Percentiles rank a stretch among this genome's conserved stretches.
phyloP scores from a whole-genome alignment of 1,140 invertebrate species.

The Magallana ariakensis region DNA sequence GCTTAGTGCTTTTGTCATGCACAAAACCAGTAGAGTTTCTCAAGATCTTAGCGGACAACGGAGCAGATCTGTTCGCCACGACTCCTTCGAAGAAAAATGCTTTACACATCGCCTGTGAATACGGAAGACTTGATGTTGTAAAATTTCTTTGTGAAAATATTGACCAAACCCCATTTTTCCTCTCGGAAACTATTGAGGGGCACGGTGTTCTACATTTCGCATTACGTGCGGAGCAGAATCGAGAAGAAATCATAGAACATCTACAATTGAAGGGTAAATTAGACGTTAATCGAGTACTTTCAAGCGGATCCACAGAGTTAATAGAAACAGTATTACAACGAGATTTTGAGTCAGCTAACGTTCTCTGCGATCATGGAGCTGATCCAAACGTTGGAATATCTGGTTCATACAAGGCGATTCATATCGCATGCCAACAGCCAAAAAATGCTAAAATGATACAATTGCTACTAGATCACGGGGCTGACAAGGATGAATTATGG shows the following conservation, averaged over 20 bases:
- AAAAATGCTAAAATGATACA: not conserved
- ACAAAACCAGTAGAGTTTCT: not conserved
- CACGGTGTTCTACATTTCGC: too few relatives aligned
- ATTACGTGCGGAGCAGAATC: too few relatives aligned
- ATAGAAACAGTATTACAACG: not conserved
- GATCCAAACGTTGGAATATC: not conserved
- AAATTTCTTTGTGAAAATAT: not conserved
- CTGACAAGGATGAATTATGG: not conserved
- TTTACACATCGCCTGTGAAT: not conserved
- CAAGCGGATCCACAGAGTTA: not conserved
- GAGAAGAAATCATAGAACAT: too few relatives aligned
- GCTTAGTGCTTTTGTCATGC: not conserved
- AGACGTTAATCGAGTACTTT: not conserved
- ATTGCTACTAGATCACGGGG: not conserved
- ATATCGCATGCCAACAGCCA: not conserved
- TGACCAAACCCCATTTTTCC: too few relatives aligned
- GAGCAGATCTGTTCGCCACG: not conserved
- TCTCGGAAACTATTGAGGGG: too few relatives aligned
- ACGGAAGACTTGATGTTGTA: not conserved
- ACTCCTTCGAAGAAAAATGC: not conserved
- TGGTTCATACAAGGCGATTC: constrained; percentile 1
- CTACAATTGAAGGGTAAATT: too few relatives aligned
- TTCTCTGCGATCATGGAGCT: not conserved
- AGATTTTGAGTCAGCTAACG: not conserved
- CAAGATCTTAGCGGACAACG: not conserved